A percentile compares a stretch with the other conserved stretches of the same genome.
phyloP scores from a whole-genome alignment of 1,140 invertebrate species.

The Limonius californicus region DNA sequence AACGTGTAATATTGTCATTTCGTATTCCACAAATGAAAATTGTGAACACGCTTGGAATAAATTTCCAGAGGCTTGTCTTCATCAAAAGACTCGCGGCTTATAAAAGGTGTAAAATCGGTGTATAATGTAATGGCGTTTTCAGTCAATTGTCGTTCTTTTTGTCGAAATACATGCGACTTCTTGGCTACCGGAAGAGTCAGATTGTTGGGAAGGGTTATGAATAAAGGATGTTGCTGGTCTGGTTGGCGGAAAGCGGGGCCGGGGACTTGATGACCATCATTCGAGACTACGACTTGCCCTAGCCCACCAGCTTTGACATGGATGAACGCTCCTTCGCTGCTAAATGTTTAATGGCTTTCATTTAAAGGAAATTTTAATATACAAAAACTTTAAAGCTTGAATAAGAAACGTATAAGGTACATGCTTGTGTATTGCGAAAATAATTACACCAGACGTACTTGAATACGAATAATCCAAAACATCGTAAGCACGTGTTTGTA shows the following conservation, averaged over 20 bases:
- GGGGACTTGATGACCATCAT: conserved; percentile 18
- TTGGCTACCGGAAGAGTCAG: conserved; percentile 22
- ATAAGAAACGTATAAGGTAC: too few species aligned
- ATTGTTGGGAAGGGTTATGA: conserved; percentile 26
- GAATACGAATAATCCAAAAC: too few species aligned
- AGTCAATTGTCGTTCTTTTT: background rate
- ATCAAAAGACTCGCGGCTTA: background rate
- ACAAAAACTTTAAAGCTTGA: too few species aligned
- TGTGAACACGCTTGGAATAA: background rate
- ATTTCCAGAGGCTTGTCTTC: background rate
- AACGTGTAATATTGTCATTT: background rate
- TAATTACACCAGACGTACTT: too few species aligned
- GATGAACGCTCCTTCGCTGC: background rate
- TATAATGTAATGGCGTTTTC: background rate
- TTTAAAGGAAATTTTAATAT: too few species aligned
- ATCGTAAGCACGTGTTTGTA: too few species aligned
- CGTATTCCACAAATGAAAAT: background rate
- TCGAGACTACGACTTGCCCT: conserved; percentile 17
- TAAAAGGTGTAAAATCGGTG: background rate
- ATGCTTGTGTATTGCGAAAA: too few species aligned
- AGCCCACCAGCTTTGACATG: background rate
- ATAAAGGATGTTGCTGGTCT: conserved; percentile 20
- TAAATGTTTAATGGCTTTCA: background rate
- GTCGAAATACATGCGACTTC: background rate
- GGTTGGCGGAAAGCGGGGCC: background rate